Conservation (phyloP, 53 echinoderm and acorn worm species). For the Zoroaster sp. region DNA sequence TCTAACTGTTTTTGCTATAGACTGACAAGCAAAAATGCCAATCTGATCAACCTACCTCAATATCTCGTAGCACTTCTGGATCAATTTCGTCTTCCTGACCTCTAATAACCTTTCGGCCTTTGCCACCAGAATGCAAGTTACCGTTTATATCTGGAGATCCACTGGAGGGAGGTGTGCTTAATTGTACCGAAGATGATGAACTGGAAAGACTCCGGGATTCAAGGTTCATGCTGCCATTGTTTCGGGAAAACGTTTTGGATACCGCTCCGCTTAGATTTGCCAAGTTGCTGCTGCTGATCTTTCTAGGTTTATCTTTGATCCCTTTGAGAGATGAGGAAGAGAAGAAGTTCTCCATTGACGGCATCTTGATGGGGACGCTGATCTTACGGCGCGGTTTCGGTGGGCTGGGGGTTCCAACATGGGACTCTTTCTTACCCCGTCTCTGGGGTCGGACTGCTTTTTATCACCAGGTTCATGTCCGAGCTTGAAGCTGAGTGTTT, state of each 20-base stretch:
- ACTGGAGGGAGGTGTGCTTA: background rate
- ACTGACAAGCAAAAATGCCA: background rate
- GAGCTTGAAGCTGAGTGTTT: slow-evolving; percentile 14
- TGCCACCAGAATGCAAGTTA: background rate
- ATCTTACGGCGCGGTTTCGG: slow-evolving; percentile 38
- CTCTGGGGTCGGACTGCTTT: background rate
- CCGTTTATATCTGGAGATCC: slow-evolving; percentile 28
- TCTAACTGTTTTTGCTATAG: background rate
- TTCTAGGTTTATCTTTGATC: background rate
- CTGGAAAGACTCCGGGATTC: background rate
- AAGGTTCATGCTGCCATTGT: background rate
- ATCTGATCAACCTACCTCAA: slow-evolving; percentile 71
- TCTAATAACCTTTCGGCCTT: background rate
- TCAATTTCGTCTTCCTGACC: slow-evolving; percentile 53
- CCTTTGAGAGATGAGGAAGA: background rate
- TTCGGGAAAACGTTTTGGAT: background rate
- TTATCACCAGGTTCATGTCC: background rate
- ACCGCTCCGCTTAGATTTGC: background rate
- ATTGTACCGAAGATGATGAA: background rate
- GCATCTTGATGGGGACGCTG: slow-evolving; percentile 42
- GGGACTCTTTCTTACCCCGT: background rate
- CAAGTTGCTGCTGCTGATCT: background rate
- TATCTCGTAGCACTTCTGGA: slow-evolving; percentile 71
- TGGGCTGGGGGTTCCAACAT: background rate
- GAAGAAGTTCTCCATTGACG: slow-evolving; percentile 44